Conservation (phyloP, 2,113 vertebrate species). For the Perognathus longimembris region DNA sequence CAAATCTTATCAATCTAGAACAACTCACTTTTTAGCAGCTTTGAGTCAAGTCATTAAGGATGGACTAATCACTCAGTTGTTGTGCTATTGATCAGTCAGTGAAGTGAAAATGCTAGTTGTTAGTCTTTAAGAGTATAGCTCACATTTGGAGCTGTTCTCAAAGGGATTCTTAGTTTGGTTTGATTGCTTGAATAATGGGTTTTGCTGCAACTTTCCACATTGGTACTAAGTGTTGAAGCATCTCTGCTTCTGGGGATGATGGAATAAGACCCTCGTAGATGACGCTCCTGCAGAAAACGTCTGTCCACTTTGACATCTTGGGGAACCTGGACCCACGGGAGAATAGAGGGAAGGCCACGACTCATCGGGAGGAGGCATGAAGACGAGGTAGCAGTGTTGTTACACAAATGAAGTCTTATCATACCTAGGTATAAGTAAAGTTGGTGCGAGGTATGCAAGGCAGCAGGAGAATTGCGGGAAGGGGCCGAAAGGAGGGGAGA, state of each 20-base stretch:
- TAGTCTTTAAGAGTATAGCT: constrained; percentile 1
- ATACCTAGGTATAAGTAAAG: background rate
- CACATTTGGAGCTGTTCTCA: background rate
- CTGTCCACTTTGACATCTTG: background rate
- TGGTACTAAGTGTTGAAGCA: background rate
- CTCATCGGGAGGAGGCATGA: background rate
- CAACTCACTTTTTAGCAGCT: background rate
- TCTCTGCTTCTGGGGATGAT: constrained; percentile 1
- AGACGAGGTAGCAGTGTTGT: background rate
- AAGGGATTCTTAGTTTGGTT: background rate
- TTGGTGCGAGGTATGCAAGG: background rate
- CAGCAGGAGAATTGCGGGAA: background rate
- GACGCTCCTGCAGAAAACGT: background rate
- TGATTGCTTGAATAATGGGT: background rate
- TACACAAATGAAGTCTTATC: background rate
- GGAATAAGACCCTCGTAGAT: background rate
- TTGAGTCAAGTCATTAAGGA: constrained; percentile 1
- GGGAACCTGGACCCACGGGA: background rate
- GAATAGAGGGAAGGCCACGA: background rate
- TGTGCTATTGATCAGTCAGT: background rate
- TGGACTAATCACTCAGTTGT: background rate
- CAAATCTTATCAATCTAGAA: constrained; percentile 34
- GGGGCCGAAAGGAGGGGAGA: too few relatives aligned
- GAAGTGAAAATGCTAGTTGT: background rate
- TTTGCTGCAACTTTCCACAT: background rate